Evolutionary conservation across 2,888 invertebrate species (phyloP), one percentile per base, ranked within the genome.

Genomic region (Andrena marginata): DNA sequence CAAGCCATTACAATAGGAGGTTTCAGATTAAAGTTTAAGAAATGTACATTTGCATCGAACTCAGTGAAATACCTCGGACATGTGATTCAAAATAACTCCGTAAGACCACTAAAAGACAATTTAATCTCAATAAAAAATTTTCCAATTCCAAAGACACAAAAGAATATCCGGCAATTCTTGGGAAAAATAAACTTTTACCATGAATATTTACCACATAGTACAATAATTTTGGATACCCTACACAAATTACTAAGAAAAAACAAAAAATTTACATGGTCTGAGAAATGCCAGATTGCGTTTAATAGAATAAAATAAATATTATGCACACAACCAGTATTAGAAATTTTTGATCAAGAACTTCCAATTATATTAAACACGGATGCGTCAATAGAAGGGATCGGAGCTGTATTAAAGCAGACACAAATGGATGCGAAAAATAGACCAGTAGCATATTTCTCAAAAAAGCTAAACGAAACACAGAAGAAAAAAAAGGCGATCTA

Each of bases 321-420:
- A 26, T 72, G 71, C 23, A 16, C 62, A 7, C 7, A 35, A 16
- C 76, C 76, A 0, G 13, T 56, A 10, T 5, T 77, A 23, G 70
- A 31, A 16, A 77, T 77, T 16, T 77, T 64, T 4, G 63, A 77
- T 23, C 33, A 23, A 4, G n/a, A 62, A 1, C 23, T 80, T 35
- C 85, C 87, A 62, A 90, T 89, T 23, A 56, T 85, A 8, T 89
- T 92, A 16, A 87, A 85, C 49, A 90, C 90, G 20, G 91, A 92
- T 73, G 91, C 87, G n/a, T 85, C 85, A 51, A 59, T 87, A 48
- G 56, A 84, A 71, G 90, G 89, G 20, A 31, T 90, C 0, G 89
- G 88, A 33, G 88, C 86, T 23, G 62, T 90, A 31, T 51, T 90
- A 23, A 89, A 90, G 83, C 87, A 90, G 67, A 51, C 31, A n/a